Base-by-base conservation (phyloP, 1,140 invertebrate species). In the Pinna nobilis region DNA sequence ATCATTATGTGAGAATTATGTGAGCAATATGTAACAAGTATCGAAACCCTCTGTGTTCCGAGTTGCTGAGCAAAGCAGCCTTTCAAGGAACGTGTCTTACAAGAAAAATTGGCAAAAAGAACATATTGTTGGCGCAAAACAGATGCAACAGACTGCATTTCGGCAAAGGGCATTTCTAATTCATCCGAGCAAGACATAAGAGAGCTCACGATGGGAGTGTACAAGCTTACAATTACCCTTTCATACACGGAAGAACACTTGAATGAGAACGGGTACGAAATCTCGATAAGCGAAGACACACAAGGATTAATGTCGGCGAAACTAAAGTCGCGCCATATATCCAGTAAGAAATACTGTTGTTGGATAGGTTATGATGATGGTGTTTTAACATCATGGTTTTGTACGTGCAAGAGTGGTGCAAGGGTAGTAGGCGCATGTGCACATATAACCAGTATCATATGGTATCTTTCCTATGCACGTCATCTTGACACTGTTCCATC, bases 341-440 rank as follows among this genome's bases (percentile, higher is more conserved):
- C 50, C 7, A n/a, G 25, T 9, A 69, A 69, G 49, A 28, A 20
- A 13, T 69, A 69, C 32, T 35, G 39, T 11, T 32, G 33, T 7
- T 70, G 57, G 68, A 61, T 61, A 18, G 3, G 32, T 13, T 50
- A 60, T 20, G 20, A 7, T 20, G 57, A 50, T 4, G 25, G 44
- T 35, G 7, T 33, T 20, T 23, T 64, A 6, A 33, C 11, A 18
- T 30, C 30, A 6, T 41, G 33, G 35, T 37, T 41, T 15, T 64
- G 66, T 30, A 39, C 20, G 7, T 57, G 51, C 18, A 68, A 68
- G 57, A 50, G 28, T 57, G 66, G 66, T 18, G 25, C 32, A 11
- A 55, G 51, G 30, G 64, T 68, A 23, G 50, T 68, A n/a, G 50
- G 65, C 2, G 30, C 35, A 35, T 68, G 51, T 57, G 66, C 66